phyloP scores from a whole-genome alignment of 2,797 vertebrate species.

The Ispidina picta region DNA sequence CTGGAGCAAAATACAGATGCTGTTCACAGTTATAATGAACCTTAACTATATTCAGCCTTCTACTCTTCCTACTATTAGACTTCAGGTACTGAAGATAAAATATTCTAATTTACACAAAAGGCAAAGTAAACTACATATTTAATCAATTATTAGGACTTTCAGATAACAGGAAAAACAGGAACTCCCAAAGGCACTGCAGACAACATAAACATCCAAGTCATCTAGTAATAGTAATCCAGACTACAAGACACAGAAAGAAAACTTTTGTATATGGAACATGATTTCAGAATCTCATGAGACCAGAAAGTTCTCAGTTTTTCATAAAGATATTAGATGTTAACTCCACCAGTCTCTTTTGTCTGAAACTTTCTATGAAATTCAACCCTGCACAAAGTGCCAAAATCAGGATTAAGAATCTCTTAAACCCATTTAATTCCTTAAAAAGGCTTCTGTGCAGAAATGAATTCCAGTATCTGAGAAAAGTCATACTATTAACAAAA shows the following conservation, averaged over 20 bases:
- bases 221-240: neutral
- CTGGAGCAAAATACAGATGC: neutral
- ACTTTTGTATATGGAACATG: neutral
- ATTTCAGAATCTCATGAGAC: constrained; percentile 32
- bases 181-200: neutral
- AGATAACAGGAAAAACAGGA: neutral
- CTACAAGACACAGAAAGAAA: constrained; percentile 28
- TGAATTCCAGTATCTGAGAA: constrained; percentile 8
- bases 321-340: constrained; percentile 41
- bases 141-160: neutral
- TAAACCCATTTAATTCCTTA: constrained; percentile 38
- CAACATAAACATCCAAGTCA: neutral
- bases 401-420: constrained; percentile 45
- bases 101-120: neutral
- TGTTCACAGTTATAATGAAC: neutral
- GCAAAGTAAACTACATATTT: neutral
- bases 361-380: constrained; percentile 47
- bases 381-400: constrained; percentile 12
- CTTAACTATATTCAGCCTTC: neutral
- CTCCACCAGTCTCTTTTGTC: neutral
- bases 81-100: neutral
- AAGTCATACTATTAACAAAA: neutral
- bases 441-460: constrained; percentile 42
- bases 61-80: neutral
- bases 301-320: constrained; percentile 15